A percentile compares a stretch with the other conserved stretches of the same genome.
Conservation (phyloP, 1,140 invertebrate species). For the Drosophila ohnishii region DNA sequence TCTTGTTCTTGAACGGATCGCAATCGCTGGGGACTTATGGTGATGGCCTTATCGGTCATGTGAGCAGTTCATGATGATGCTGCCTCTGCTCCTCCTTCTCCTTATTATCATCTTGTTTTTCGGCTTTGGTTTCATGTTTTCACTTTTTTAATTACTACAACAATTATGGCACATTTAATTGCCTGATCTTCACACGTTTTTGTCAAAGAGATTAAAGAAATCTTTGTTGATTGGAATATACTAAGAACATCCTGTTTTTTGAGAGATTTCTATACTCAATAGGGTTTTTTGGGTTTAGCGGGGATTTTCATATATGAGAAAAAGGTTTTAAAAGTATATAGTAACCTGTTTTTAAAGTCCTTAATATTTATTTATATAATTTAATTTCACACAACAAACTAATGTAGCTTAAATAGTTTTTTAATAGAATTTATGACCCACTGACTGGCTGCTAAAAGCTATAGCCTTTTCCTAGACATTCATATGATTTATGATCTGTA, state of each 20-base stretch:
- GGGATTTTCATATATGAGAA: not conserved
- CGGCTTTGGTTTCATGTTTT: not conserved
- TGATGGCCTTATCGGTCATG: constrained; percentile 38
- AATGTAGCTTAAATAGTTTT: not conserved
- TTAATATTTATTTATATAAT: not conserved
- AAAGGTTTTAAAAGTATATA: not conserved
- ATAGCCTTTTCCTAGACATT: not conserved
- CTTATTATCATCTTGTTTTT: constrained; percentile 9
- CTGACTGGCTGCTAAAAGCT: not conserved
- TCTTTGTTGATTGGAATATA: not conserved
- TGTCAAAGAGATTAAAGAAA: not conserved
- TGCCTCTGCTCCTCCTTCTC: not conserved
- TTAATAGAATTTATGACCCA: not conserved
- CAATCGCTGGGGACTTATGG: constrained; percentile 25
- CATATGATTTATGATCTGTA: not conserved
- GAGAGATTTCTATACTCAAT: not conserved
- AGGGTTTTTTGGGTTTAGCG: not conserved
- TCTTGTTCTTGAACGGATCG: constrained; percentile 57
- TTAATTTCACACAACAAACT: not conserved
- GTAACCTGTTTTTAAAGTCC: not conserved
- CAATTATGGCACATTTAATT: constrained; percentile 9
- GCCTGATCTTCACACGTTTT: constrained; percentile 10
- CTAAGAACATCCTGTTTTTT: constrained; percentile 1
- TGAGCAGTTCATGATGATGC: constrained; percentile 31
- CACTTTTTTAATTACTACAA: constrained; percentile 2